Conservation (phyloP, 2,113 vertebrate genomes). For the Motacilla tschutschensis region DNA sequence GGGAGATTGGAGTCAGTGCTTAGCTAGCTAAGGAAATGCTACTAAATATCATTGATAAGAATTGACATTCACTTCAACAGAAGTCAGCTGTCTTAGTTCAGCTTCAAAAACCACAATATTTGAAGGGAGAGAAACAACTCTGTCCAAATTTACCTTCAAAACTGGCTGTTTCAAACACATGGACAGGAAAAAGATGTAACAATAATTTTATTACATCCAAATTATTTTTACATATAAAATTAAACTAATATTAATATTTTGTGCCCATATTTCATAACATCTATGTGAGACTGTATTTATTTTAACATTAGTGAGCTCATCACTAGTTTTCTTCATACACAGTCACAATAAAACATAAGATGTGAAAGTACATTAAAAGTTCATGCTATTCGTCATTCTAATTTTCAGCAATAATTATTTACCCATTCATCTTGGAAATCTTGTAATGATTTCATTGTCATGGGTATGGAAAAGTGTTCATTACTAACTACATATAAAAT, state of each 20-base stretch:
- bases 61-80: background rate
- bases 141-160: background rate
- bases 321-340: background rate
- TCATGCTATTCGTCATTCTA: background rate
- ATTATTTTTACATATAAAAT: background rate
- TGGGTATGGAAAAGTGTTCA: background rate
- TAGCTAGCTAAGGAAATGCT: background rate
- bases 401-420: background rate
- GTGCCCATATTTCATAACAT: background rate
- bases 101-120: background rate
- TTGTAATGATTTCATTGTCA: background rate
- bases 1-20: background rate
- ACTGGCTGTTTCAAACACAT: background rate
- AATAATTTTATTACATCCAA: background rate
- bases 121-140: background rate
- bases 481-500: background rate
- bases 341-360: background rate
- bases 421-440: background rate
- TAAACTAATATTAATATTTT: background rate
- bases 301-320: background rate
- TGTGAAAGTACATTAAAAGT: background rate
- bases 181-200: background rate
- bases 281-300: background rate
- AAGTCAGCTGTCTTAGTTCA: background rate
- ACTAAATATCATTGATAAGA: constrained; percentile 9